A percentile compares a stretch with the other conserved stretches of the same genome.
phyloP scores from a whole-genome alignment of 2,888 invertebrate species.

The Cryptops parisi region DNA sequence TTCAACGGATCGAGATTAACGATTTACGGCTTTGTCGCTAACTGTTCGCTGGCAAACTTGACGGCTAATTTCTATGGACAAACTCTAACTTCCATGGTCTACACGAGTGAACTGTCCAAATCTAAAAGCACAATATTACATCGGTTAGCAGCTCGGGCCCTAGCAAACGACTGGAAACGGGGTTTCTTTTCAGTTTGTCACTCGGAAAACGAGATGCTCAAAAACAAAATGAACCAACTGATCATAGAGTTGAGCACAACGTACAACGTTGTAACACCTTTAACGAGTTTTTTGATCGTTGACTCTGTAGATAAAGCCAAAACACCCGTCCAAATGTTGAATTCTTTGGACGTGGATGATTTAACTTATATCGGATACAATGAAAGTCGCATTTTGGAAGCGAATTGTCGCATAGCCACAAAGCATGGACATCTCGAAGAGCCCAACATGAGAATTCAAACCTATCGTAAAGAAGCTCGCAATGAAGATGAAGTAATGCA shows the following conservation, averaged over 20 bases:
- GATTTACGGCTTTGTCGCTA: conserved; percentile 16
- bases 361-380: neutral
- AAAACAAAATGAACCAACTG: neutral
- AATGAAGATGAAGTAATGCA: neutral
- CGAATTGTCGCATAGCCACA: too few species aligned
- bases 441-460: neutral
- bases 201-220: neutral
- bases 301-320: neutral
- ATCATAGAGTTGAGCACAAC: neutral
- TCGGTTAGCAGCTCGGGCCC: neutral
- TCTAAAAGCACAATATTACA: conserved; percentile 2
- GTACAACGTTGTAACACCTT: neutral
- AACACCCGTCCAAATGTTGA: neutral
- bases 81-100: conserved; percentile 1
- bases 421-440: neutral
- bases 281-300: neutral
- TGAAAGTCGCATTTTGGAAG: neutral
- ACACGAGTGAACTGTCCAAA: neutral
- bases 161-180: neutral
- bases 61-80: conserved; percentile 3
- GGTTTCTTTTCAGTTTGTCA: neutral
- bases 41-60: conserved; percentile 11
- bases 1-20: conserved; percentile 15
- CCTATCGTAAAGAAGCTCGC: neutral
- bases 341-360: neutral